phyloP scores from a whole-genome alignment of 2,797 vertebrate genomes.

The Thaleichthys pacificus region DNA sequence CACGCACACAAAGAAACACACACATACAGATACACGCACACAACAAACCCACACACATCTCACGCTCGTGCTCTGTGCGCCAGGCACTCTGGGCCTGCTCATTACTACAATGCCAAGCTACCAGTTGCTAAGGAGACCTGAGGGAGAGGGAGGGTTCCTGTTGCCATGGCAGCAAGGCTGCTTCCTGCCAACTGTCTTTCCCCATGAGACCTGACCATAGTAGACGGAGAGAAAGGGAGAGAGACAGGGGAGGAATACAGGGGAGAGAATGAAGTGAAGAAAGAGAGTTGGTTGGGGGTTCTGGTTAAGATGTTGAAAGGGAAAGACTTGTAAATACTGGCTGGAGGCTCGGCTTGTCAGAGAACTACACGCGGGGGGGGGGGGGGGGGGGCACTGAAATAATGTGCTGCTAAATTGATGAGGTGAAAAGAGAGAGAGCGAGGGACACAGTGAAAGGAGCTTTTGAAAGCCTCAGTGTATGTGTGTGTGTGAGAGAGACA shows the following conservation, averaged over 20 bases:
- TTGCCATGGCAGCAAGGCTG: conserved; percentile 81
- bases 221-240: conserved; percentile 56
- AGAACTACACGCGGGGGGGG: conserved; percentile 13
- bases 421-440: conserved; percentile 25
- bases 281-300: conserved; percentile 38
- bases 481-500: no score
- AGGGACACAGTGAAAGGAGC: conserved; percentile 11
- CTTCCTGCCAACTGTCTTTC: conserved; percentile 79
- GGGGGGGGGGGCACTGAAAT: conserved; percentile 13
- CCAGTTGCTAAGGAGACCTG: conserved; percentile 83
- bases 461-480: no score
- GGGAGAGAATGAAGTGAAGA: conserved; percentile 45
- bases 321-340: conserved; percentile 63
- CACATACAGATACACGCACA: conserved; percentile 38
- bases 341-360: conserved; percentile 41
- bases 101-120: conserved; percentile 83
- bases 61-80: conserved; percentile 56
- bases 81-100: conserved; percentile 75
- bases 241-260: conserved; percentile 48
- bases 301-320: conserved; percentile 65
- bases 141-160: conserved; percentile 81
- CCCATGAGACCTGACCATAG: conserved; percentile 77
- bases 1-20: conserved; percentile 32
- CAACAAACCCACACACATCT: conserved; percentile 26
- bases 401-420: conserved; percentile 42